These are phyloP conservation scores for Drosophila atripex DNA, from an alignment of 2,888 invertebrate species.

Conservation along the genomic window DNA sequence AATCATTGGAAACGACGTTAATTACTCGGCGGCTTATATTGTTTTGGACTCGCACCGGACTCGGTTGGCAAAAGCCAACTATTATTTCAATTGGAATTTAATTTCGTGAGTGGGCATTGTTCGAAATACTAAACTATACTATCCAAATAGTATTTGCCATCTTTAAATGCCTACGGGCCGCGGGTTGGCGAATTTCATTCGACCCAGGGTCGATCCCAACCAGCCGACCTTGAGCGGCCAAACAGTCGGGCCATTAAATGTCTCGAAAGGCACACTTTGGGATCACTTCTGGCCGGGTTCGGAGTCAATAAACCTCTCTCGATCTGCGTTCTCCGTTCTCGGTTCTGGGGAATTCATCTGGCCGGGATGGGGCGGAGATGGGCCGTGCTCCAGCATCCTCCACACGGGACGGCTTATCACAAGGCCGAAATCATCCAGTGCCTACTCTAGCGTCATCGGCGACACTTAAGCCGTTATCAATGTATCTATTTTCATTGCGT, in stretches of 20 bases:
- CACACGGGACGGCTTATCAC: conserved; percentile 34
- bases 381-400: conserved; percentile 21
- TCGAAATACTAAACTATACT: conserved; percentile 7
- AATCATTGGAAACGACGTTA: conserved; percentile 58
- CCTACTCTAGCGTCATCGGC: conserved; percentile 22
- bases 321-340: neutral
- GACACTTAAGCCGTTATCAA: conserved; percentile 71
- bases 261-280: conserved; percentile 44
- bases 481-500: conserved; percentile 73
- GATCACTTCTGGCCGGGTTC: conserved; percentile 35
- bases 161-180: conserved; percentile 20
- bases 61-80: conserved; percentile 27
- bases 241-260: conserved; percentile 20
- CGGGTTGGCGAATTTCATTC: conserved; percentile 25
- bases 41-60: conserved; percentile 19
- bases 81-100: conserved; percentile 65
- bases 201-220: conserved; percentile 22
- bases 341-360: conserved; percentile 58
- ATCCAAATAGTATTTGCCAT: conserved; percentile 22
- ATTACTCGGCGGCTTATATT: conserved; percentile 54
- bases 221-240: conserved; percentile 37
- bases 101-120: conserved; percentile 41
- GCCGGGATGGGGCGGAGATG: neutral
- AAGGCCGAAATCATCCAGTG: conserved; percentile 19
- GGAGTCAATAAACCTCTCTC: conserved; percentile 66